Conservation (phyloP, 2,113 vertebrate species). For the Puma concolor region DNA sequence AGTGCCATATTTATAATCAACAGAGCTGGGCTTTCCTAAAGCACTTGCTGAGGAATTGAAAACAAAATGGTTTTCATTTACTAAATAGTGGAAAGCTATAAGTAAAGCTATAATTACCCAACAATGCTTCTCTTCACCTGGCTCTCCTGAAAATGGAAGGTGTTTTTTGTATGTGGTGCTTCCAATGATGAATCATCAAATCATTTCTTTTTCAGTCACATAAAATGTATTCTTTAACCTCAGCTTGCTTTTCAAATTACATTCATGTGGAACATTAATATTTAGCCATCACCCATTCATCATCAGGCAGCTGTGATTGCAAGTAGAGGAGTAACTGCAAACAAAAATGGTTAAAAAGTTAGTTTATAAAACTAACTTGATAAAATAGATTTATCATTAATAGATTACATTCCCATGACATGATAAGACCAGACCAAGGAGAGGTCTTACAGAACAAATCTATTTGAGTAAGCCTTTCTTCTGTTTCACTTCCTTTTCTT, state of each 20-base stretch:
- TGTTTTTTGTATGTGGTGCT: background rate
- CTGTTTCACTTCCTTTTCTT: background rate
- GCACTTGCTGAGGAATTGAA: constrained; percentile 31
- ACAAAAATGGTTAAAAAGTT: constrained; percentile 44
- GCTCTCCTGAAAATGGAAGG: background rate
- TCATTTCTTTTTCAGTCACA: constrained; percentile 1
- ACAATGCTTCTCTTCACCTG: background rate
- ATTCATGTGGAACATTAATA: constrained; percentile 58
- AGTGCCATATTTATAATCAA: background rate
- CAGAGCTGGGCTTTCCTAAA: background rate
- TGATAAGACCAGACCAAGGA: background rate
- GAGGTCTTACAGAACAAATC: background rate
- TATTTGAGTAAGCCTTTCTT: background rate
- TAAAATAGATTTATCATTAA: constrained; percentile 46
- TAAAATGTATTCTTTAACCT: constrained; percentile 62
- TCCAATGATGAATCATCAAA: constrained; percentile 47
- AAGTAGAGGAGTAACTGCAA: constrained; percentile 5
- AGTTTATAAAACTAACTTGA: background rate
- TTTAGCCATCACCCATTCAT: constrained; percentile 61
- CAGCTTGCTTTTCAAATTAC: constrained; percentile 40
- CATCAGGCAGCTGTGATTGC: constrained; percentile 41
- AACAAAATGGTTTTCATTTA: constrained; percentile 6
- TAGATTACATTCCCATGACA: background rate
- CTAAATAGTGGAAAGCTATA: constrained; percentile 11
- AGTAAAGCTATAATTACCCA: constrained; percentile 20